Conservation (phyloP, 2,113 vertebrate genomes). For the Alethe castanea region DNA sequence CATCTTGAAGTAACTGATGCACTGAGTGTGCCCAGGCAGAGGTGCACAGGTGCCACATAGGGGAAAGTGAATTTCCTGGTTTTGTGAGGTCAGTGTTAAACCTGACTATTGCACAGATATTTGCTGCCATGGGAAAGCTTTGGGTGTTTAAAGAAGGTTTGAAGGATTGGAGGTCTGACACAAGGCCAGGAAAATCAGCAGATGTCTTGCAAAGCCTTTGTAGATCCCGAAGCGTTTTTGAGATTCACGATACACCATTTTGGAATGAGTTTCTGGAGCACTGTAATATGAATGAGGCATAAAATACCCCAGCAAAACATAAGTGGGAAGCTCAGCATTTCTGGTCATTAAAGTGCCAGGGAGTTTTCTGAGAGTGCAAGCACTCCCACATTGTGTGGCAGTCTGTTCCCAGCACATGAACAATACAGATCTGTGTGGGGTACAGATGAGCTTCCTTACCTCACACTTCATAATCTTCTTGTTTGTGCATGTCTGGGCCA, state of each 20-base stretch:
- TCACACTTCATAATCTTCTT: not conserved
- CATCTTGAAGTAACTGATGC: not conserved
- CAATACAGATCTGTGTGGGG: not conserved
- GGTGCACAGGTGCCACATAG: not conserved
- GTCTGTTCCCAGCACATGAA: not conserved
- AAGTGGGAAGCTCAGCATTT: not conserved
- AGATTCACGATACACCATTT: not conserved
- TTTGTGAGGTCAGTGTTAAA: not conserved
- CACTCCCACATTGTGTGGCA: fast-evolving
- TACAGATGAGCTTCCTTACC: not conserved
- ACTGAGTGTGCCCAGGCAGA: not conserved
- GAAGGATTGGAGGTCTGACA: not conserved
- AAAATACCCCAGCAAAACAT: not conserved
- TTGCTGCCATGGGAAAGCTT: not conserved
- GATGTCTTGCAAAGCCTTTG: not conserved
- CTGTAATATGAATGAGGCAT: not conserved
- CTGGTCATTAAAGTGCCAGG: not conserved
- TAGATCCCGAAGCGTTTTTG: not conserved
- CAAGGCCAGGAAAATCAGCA: not conserved
- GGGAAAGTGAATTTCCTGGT: not conserved
- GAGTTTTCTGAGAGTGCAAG: not conserved
- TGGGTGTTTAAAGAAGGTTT: not conserved
- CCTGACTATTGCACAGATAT: not conserved
- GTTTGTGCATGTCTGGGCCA: not conserved
- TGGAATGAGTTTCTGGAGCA: not conserved